A percentile compares a stretch with the other conserved stretches of the same genome.
Evolutionary conservation across 2,113 vertebrate species (phyloP).

Genomic region (Lagenorhynchus albirostris): DNA sequence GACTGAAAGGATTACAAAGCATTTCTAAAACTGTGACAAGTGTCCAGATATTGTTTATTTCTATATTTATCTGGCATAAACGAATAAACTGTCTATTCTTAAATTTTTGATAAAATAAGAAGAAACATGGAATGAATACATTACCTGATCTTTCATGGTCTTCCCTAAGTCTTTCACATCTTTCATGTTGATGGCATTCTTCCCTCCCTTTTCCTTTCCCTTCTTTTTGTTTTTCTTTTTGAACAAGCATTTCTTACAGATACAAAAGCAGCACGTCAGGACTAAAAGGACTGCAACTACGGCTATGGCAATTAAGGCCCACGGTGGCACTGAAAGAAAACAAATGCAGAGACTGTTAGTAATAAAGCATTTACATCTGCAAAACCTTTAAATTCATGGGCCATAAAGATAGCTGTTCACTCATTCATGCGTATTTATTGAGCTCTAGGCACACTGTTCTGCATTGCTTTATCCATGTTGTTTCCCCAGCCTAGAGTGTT

Average conservation of each 20-base stretch:
- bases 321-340: slow-evolving; percentile 94
- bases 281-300: slow-evolving; percentile 97
- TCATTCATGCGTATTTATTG: not conserved
- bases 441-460: not conserved
- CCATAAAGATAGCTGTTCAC: not conserved
- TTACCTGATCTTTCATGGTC: slow-evolving; percentile 96
- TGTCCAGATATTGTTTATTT: not conserved
- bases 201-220: slow-evolving; percentile 98
- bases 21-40: not conserved
- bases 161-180: slow-evolving; percentile 96
- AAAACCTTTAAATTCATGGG: not conserved
- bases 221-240: slow-evolving; percentile 99
- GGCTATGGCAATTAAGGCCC: slow-evolving; percentile 98
- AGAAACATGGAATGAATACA: slow-evolving; percentile 42
- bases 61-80: not conserved
- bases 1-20: not conserved
- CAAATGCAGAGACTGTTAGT: slow-evolving; percentile 62
- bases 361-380: not conserved
- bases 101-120: not conserved
- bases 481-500: no score
- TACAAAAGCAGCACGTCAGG: slow-evolving; percentile 98
- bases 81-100: not conserved
- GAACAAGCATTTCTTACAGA: slow-evolving; percentile 99
- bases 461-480: accelerated
- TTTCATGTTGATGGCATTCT: slow-evolving; percentile 99